A percentile compares a stretch with the other conserved stretches of the same genome.
Evolutionary conservation across 2,888 invertebrate genomes (phyloP).

Genomic region (Panorpa germanica): DNA sequence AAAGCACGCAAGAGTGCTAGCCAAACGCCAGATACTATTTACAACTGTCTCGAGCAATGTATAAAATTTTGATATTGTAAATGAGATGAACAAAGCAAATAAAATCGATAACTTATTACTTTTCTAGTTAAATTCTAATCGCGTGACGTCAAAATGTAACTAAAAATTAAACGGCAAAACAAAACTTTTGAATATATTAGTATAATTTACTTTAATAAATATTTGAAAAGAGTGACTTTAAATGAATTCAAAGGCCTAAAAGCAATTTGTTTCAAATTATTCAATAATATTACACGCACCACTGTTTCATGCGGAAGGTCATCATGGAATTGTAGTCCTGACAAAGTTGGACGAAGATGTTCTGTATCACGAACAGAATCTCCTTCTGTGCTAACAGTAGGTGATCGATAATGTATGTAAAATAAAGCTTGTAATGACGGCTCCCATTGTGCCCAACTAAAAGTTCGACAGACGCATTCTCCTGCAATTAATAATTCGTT

Average conservation of each 20-base stretch:
- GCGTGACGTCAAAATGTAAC: too few species aligned
- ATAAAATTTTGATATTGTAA: too few species aligned
- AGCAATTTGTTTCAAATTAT: slow-evolving; percentile 4
- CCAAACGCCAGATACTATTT: too few species aligned
- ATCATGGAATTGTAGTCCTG: slow-evolving; percentile 72
- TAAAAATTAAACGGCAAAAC: too few species aligned
- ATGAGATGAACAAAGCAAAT: too few species aligned
- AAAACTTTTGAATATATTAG: slow-evolving; percentile 8
- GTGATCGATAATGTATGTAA: slow-evolving; percentile 62
- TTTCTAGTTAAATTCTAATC: too few species aligned
- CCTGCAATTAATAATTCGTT: too few species aligned
- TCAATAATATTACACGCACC: slow-evolving; percentile 28
- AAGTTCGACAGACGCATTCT: too few species aligned
- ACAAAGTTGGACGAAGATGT: slow-evolving; percentile 54
- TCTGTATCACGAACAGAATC: slow-evolving; percentile 44
- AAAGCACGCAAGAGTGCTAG: too few species aligned
- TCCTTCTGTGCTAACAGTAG: slow-evolving; percentile 44
- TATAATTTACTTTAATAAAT: slow-evolving; percentile 5
- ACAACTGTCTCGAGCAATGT: too few species aligned
- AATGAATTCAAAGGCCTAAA: slow-evolving; percentile 7
- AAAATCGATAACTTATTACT: too few species aligned
- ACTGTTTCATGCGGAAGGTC: slow-evolving; percentile 76
- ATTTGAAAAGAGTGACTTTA: slow-evolving; percentile 5
- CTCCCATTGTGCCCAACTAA: slow-evolving; percentile 81
- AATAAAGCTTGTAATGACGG: slow-evolving; percentile 50